Conservation (phyloP, 2,113 vertebrate genomes). For the Indri indri region DNA sequence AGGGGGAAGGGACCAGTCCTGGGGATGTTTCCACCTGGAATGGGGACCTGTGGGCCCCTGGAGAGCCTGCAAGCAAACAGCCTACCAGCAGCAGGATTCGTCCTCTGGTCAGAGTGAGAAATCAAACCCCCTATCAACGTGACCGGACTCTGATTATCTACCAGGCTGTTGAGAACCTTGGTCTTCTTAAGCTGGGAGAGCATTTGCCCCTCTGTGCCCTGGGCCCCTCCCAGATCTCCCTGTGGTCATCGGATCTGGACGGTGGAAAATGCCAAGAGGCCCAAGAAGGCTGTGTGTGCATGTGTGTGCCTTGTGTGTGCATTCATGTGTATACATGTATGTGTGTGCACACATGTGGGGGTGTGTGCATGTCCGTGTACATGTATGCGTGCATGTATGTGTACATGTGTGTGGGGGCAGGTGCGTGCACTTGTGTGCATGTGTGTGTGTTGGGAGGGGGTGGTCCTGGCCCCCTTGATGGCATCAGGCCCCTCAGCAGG, state of each 20-base stretch:
- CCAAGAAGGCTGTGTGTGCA: not conserved
- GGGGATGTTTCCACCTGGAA: not conserved
- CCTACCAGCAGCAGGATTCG: fast-evolving
- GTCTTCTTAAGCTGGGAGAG: not conserved
- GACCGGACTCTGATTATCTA: not conserved
- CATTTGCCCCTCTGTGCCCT: fast-evolving
- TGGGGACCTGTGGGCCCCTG: fast-evolving
- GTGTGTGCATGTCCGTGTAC: not conserved
- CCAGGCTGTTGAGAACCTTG: not conserved
- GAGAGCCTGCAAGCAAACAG: not conserved
- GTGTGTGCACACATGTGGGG: fast-evolving
- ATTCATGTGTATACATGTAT: not conserved
- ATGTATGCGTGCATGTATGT: not conserved
- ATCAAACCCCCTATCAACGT: not conserved
- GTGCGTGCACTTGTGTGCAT: not conserved
- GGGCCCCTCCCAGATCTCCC: not conserved
- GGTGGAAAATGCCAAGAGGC: not conserved
- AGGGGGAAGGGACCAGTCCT: too few species aligned
- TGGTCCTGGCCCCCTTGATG: not conserved
- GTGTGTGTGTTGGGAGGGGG: too few species aligned
- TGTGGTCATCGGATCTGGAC: too few species aligned
- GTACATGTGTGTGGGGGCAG: not conserved
- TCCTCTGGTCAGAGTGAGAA: not conserved
- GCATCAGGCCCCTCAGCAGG: not conserved
- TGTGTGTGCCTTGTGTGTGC: not conserved